Base-by-base conservation (phyloP, 2,797 vertebrate genomes). In the Eulemur coronatus region DNA sequence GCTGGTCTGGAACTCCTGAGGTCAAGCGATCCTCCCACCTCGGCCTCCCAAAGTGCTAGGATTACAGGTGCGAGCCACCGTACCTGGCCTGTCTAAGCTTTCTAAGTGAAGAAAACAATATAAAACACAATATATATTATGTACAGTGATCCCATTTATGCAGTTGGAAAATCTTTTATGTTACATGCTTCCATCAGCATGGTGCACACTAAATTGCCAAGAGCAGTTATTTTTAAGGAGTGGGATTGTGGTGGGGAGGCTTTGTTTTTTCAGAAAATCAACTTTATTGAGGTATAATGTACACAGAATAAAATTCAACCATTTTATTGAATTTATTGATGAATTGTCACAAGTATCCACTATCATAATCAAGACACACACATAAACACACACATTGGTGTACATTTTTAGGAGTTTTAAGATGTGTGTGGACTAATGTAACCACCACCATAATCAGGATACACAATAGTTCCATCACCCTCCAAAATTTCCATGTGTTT, bases 71-170 rank as follows among this genome's bases (percentile, higher is more conserved):
- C 12, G 43, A 46, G 43, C 4, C 48, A 50, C 48, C 1, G 14
- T 50, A 15, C 48, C 48, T 15, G 48, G 14, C 48, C 4, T 91
- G 7, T 67, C 41, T 24, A 89, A 75, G 26, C 84, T 48, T 8
- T 84, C 12, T 67, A 69, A 73, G 70, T 84, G 35, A 82, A 72
- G 69, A 94, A 89, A 73, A 24, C 78, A 91, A 24, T 69, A 59
- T 80, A 84, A 84, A 95, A 38, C 22, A 78, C 63, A 94, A 33
- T 61, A 79, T 63, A 41, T 93, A 57, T 38, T 96, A 26, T 55
- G 1, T 84, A 48, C 38, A 84, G 61, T 38, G 7, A 85, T 91
- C 59, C 52, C 55, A 78, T 84, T 94, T 94, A 78, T 95, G 10
- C 4, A 86, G 46, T 35, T 82, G 18, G 76, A 93, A 65, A 94